Evolutionary conservation across 2,113 vertebrate genomes (phyloP).

Genomic region (Microtus pennsylvanicus): DNA sequence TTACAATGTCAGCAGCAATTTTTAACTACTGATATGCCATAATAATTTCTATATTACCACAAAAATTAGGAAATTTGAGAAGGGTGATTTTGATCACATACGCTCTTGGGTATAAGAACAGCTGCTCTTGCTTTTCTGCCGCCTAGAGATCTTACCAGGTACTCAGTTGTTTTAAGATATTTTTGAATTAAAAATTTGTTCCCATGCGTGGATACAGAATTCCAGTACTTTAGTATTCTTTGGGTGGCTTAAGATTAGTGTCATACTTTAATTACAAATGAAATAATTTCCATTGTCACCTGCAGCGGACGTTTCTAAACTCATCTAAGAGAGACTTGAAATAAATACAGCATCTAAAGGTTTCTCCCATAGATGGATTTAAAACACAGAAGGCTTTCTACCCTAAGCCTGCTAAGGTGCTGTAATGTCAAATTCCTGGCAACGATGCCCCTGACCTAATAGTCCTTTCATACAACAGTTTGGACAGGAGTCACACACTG

Average conservation of each 20-base stretch:
- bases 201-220: neutral
- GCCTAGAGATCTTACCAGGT: neutral
- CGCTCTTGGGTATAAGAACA: neutral
- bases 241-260: slow-evolving; percentile 70
- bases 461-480: slow-evolving; percentile 90
- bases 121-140: neutral
- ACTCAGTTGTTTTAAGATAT: neutral
- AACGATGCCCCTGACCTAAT: neutral
- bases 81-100: neutral
- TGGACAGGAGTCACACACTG: slow-evolving; percentile 94
- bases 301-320: slow-evolving; percentile 79
- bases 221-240: slow-evolving; percentile 56
- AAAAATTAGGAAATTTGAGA: neutral
- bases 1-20: slow-evolving; percentile 22
- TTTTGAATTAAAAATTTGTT: slow-evolving; percentile 46
- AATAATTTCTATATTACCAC: neutral
- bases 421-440: neutral
- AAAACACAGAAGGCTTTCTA: slow-evolving; percentile 50
- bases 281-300: slow-evolving; percentile 69
- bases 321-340: slow-evolving; percentile 82
- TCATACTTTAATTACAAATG: slow-evolving; percentile 76
- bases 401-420: slow-evolving; percentile 45
- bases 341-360: slow-evolving; percentile 84
- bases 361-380: slow-evolving; percentile 56
- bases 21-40: neutral